These are phyloP conservation scores for Drosophila mulleri DNA, from an alignment of 2,888 invertebrate species.

Conservation along the genomic window DNA sequence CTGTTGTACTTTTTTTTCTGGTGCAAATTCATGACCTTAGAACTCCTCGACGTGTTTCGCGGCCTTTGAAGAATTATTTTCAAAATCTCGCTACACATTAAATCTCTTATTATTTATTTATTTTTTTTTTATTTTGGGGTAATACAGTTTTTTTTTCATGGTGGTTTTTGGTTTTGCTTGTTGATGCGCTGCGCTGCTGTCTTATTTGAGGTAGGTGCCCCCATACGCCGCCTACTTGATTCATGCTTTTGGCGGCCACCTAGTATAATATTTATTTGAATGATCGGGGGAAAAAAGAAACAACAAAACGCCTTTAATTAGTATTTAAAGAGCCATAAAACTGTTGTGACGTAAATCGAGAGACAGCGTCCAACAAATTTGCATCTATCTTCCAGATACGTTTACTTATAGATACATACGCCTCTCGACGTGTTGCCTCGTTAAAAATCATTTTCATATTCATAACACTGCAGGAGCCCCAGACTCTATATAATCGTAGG, in stretches of 20 bases:
- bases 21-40: constrained; percentile 27
- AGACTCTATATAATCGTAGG: constrained; percentile 38
- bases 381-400: constrained; percentile 20
- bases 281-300: constrained; percentile 12
- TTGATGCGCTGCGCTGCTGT: constrained; percentile 45
- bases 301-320: constrained; percentile 52
- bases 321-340: constrained; percentile 75
- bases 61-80: constrained; percentile 3
- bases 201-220: constrained; percentile 46
- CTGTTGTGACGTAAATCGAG: constrained; percentile 73
- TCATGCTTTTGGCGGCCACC: constrained; percentile 51
- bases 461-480: constrained; percentile 45
- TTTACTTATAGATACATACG: constrained; percentile 25
- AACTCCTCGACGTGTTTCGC: constrained; percentile 17
- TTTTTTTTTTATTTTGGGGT: constrained; percentile 2
- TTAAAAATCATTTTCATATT: constrained; percentile 72
- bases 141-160: background rate
- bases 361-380: constrained; percentile 23
- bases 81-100: constrained; percentile 10
- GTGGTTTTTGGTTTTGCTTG: constrained; percentile 39
- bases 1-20: constrained; percentile 47
- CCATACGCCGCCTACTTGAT: constrained; percentile 1
- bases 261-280: constrained; percentile 9
- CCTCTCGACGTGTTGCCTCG: constrained; percentile 63
- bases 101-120: background rate